Base-by-base conservation (phyloP, 30 jellyfish, hydroid and myxozoan genomes). In the Hydractinia echinata region DNA sequence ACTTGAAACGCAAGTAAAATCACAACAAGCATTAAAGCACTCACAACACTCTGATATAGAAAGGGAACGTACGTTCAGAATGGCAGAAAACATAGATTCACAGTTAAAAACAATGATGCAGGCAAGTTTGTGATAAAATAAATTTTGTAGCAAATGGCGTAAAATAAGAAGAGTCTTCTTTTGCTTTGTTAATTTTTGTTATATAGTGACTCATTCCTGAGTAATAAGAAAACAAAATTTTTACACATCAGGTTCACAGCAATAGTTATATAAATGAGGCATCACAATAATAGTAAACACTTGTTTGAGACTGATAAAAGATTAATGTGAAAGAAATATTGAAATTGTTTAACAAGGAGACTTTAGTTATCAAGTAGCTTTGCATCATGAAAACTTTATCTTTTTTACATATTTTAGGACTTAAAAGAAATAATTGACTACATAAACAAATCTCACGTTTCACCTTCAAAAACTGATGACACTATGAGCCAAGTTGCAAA, bases 1-100 rank as follows among this genome's bases (percentile, higher is more conserved):
- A 4, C 15, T 93, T 54, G 99, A 87, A 81, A 89, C 81, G 4
- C 95, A 93, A 51, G 55, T 93, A 16, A 87, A 85, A 81, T 81
- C 89, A 8, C 99, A 93, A 76, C 94, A 88, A 66, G 69, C 79
- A 30, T 69, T 78, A 10, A 89, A 89, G 54, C 82, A 68, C 81
- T 64, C 95, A 86, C 99, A 93, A 56, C 96, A 93, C 77, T 82
- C 96, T 74, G 97, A 93, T 79, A 55, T 93, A 13, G 99, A 93
- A 66, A 55, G 99, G 55, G 99, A 93, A 60, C 90, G 72, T 20
- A 93, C 99, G 89, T 93, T 82, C 4, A 52, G 88, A 15, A 44
- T 92, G 83, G 99, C 99, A 18, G 99, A 92, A 61, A 88, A 77
- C 82, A 84, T 92, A 30, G 99, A 92, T 61, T 60, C 84, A 4